Conservation (phyloP, 2,113 vertebrate species). For the Stigmatopora nigra region DNA sequence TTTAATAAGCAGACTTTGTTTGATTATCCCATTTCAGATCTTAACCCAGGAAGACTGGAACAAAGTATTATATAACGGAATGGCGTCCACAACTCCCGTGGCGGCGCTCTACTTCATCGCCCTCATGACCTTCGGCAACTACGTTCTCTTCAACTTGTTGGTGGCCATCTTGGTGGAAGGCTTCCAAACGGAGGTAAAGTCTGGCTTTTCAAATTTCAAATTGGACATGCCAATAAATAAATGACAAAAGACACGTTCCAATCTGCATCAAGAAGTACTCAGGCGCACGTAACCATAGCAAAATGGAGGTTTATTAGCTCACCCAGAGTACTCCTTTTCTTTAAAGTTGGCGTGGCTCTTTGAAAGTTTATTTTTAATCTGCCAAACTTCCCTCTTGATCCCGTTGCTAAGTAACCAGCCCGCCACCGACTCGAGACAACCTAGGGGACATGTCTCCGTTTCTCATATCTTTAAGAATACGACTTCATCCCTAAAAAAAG, state of each 20-base stretch:
- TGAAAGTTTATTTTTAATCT: conserved; percentile 67
- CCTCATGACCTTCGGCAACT: conserved; percentile 97
- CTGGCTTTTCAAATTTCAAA: too few species aligned
- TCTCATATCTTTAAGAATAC: not conserved
- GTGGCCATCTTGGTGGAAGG: conserved; percentile 98
- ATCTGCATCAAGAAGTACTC: too few species aligned
- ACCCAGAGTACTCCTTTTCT: conserved; percentile 15
- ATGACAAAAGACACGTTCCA: too few species aligned
- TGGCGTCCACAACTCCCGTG: conserved; percentile 92
- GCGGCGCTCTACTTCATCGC: conserved; percentile 97
- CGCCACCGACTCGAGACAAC: conserved; percentile 57
- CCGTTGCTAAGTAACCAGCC: conserved; percentile 64
- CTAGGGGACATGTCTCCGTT: conserved; percentile 32
- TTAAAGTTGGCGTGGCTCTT: conserved; percentile 49
- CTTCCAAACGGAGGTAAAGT: conserved; percentile 90
- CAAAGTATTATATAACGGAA: conserved; percentile 93
- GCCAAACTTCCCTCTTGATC: conserved; percentile 63
- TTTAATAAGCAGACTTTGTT: not conserved
- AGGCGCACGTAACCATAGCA: too few species aligned
- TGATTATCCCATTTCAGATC: conserved; percentile 69
- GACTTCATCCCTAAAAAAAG: conserved; percentile 19
- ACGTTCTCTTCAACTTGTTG: conserved; percentile 94
- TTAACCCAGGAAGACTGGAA: conserved; percentile 99
- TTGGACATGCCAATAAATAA: not conserved
- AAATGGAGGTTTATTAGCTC: not conserved